phyloP scores from a whole-genome alignment of 2,797 vertebrate genomes.

The Coracias cyanogaster region DNA sequence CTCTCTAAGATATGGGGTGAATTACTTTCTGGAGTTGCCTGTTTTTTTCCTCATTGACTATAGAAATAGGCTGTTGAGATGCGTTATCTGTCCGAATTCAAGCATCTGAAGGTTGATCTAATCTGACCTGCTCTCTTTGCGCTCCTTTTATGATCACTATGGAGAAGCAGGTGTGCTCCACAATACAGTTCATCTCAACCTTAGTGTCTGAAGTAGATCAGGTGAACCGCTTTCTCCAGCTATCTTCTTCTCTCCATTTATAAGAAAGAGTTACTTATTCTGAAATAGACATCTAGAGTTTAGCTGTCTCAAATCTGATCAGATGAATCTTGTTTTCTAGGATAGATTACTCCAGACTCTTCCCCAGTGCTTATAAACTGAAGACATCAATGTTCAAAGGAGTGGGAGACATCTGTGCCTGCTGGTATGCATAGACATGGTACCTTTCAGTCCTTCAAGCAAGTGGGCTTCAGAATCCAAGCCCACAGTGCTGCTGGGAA shows the following conservation, averaged over 20 bases:
- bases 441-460: not conserved
- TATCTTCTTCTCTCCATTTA: not conserved
- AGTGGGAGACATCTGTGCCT: not conserved
- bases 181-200: not conserved
- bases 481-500: not conserved
- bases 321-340: not conserved
- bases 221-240: not conserved
- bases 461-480: not conserved
- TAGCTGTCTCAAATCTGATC: accelerated
- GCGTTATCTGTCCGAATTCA: not conserved
- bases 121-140: not conserved
- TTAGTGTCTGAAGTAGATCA: not conserved
- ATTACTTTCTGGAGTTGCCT: not conserved
- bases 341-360: not conserved
- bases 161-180: not conserved
- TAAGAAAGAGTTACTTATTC: not conserved
- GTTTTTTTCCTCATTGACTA: not conserved
- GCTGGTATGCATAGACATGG: not conserved
- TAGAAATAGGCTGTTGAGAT: not conserved
- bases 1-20: not conserved
- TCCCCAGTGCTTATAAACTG: not conserved
- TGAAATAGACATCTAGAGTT: not conserved
- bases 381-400: not conserved
- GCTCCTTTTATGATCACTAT: not conserved
- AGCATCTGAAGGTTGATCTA: not conserved